Evolutionary conservation across 2,113 vertebrate species (phyloP).

Genomic region (Gasterosteus aculeatus): DNA sequence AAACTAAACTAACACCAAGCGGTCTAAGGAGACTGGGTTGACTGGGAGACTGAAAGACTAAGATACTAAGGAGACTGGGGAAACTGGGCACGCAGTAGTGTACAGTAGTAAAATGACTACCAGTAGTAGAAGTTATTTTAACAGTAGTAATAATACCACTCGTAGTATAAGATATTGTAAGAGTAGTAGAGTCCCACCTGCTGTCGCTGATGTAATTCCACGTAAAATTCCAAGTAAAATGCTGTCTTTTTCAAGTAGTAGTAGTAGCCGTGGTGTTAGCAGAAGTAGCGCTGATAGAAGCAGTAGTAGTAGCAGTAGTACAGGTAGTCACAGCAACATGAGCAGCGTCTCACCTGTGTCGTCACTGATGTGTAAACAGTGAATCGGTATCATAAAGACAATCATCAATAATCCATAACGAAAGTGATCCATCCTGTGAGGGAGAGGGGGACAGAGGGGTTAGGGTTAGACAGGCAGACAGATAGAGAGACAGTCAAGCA

Average conservation of each 20-base stretch:
- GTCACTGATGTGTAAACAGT: slow-evolving; percentile 34
- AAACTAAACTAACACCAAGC: no score
- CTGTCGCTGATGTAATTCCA: not conserved
- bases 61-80: no score
- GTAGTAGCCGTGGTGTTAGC: not conserved
- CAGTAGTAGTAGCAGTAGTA: not conserved
- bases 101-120: no score
- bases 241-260: not conserved
- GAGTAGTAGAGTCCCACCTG: not conserved
- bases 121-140: no score
- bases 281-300: not conserved
- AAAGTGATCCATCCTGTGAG: slow-evolving; percentile 54
- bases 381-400: slow-evolving; percentile 39
- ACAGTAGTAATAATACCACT: no score
- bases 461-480: not conserved
- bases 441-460: not conserved
- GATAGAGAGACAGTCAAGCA: not conserved
- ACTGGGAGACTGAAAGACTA: no score
- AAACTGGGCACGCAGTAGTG: no score
- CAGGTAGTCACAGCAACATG: no score
- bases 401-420: slow-evolving; percentile 44
- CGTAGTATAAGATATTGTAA: not conserved
- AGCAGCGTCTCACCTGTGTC: slow-evolving; percentile 51
- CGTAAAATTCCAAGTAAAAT: not conserved
- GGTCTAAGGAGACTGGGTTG: no score